These are phyloP conservation scores for Ptychodera flava DNA, from an alignment of 35 echinoderm and acorn worm genomes.

Conservation along the genomic window DNA sequence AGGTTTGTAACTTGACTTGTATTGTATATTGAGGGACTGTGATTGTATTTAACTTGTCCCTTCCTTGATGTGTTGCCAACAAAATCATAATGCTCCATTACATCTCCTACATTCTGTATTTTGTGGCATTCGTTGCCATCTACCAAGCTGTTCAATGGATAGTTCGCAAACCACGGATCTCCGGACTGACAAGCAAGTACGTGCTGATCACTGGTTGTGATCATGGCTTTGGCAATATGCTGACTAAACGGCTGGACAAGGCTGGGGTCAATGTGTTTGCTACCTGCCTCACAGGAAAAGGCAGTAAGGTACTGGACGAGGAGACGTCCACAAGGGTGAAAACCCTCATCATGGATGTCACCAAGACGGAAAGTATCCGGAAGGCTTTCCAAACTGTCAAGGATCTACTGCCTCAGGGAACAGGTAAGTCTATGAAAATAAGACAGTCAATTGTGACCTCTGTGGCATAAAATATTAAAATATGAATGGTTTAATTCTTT, in stretches of 20 bases:
- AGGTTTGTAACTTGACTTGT: too few relatives aligned
- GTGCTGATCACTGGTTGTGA: slow-evolving; percentile 32
- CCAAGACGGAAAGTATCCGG: slow-evolving; percentile 16
- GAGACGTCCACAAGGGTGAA: slow-evolving; percentile 22
- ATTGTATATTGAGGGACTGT: too few relatives aligned
- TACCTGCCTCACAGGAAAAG: slow-evolving; percentile 16
- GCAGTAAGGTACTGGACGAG: slow-evolving; percentile 8
- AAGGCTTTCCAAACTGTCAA: slow-evolving; percentile 8
- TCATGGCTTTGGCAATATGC: slow-evolving; percentile 19
- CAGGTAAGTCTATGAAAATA: too few relatives aligned
- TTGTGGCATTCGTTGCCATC: not conserved
- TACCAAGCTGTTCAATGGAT: not conserved
- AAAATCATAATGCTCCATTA: too few relatives aligned
- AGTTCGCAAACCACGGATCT: not conserved
- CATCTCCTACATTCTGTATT: not conserved
- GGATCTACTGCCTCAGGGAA: slow-evolving; percentile 5
- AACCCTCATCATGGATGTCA: slow-evolving; percentile 17
- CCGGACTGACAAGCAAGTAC: not conserved
- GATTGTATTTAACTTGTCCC: too few relatives aligned
- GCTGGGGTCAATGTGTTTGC: slow-evolving; percentile 28
- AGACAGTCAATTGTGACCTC: too few relatives aligned
- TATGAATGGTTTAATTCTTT: too few relatives aligned
- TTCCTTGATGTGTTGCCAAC: too few relatives aligned
- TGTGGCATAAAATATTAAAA: too few relatives aligned
- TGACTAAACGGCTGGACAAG: slow-evolving; percentile 26